Base-by-base conservation (phyloP, 2,113 vertebrate genomes). In the Cisticola juncidis region DNA sequence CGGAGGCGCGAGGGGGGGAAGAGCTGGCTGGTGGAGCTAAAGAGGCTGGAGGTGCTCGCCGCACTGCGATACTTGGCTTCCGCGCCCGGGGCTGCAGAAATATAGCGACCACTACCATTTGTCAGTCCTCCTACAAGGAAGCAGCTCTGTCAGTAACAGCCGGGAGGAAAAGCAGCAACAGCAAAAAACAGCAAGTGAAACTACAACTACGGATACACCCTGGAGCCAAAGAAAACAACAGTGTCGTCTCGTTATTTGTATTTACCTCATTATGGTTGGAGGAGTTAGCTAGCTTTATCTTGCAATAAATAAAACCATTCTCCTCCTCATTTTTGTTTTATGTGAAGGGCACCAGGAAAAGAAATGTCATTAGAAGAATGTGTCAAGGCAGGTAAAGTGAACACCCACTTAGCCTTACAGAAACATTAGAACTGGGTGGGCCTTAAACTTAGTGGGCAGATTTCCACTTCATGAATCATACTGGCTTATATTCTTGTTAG, bases 61-160 rank as follows among this genome's bases (percentile, higher is more conserved):
- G 98, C 98, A 91, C 98, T 99, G 81, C 99, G 98, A 89, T 99
- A 99, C 96, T 99, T 99, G 40, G 99, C 99, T 98, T 99, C 99
- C 5, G 99, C 99, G 73, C 99, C 99, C 11, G 99, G 99, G n/a
- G 99, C 99, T 88, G 99, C 99, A 70, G 99, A 99, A 97, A 99
- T 99, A 98, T 99, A 99, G 56, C 99, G 99, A 84, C 99, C 99
- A 80, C 99, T 99, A 97, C 99, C 99, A 94, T 99, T 99, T 69
- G 99, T 99, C 98, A 99, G 98, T 94, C 99, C 99, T 97, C 99
- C 99, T 99, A 98, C 89, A 98, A 97, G 90, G 97, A 98, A 98
- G 97, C 94, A 98, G 90, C n/a, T 86, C 77, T 85, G 86, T 98
- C 96, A 98, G 97, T 91, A 88, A 51, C 65, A 82, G 78, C 42